Conservation (phyloP, 2,888 invertebrate species). For the Byasa hedistus region DNA sequence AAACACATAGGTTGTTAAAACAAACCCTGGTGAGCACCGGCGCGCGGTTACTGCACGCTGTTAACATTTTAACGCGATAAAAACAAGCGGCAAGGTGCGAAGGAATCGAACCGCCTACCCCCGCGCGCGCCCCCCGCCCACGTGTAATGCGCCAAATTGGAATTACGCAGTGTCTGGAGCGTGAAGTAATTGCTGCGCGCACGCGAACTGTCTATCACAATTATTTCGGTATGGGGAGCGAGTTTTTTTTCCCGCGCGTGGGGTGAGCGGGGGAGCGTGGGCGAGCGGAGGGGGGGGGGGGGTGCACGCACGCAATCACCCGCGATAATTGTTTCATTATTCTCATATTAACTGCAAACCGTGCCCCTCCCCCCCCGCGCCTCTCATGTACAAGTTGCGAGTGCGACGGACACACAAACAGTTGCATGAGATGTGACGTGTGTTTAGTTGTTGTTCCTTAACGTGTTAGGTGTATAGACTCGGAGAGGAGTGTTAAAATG, state of each 20-base stretch:
- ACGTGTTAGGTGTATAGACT: too few relatives aligned
- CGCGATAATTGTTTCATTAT: slow-evolving; percentile 77
- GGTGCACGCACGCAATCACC: slow-evolving; percentile 62
- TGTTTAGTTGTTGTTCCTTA: too few relatives aligned
- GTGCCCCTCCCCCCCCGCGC: too few relatives aligned
- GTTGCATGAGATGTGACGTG: too few relatives aligned
- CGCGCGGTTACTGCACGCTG: too few relatives aligned
- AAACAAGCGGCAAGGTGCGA: slow-evolving; percentile 64
- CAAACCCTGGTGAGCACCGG: too few relatives aligned
- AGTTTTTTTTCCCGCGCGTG: slow-evolving; percentile 56
- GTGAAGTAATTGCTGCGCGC: slow-evolving; percentile 68
- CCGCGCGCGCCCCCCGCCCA: slow-evolving; percentile 48
- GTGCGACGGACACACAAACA: too few relatives aligned
- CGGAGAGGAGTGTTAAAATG: too few relatives aligned
- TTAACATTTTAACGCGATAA: slow-evolving; percentile 61
- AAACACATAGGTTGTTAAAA: too few relatives aligned
- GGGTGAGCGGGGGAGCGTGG: too few relatives aligned
- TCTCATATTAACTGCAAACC: slow-evolving; percentile 73
- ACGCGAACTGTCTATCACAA: slow-evolving; percentile 80
- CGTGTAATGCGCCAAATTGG: slow-evolving; percentile 76
- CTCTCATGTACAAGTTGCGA: too few relatives aligned
- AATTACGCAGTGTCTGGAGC: slow-evolving; percentile 51
- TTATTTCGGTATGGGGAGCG: slow-evolving; percentile 66
- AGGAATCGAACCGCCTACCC: slow-evolving; percentile 58
- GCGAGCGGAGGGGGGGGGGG: too few relatives aligned